Evolutionary conservation across 2,113 vertebrate genomes (phyloP).

Genomic region (Urocitellus parryii): DNA sequence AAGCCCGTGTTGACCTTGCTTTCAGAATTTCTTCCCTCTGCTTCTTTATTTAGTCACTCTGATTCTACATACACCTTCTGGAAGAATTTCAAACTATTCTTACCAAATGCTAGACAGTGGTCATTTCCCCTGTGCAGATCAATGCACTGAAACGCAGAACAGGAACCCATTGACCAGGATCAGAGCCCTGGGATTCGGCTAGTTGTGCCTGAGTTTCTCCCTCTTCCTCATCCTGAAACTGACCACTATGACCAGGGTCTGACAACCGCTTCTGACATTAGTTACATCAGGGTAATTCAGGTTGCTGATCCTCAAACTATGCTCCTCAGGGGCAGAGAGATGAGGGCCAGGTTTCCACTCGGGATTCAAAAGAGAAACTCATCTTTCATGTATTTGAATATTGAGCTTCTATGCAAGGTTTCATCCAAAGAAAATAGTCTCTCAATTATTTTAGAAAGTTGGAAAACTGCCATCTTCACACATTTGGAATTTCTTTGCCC

Average conservation of each 20-base stretch:
- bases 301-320: accelerated
- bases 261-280: accelerated
- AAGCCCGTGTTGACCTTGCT: background rate
- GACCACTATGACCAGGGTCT: background rate
- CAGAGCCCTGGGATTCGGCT: background rate
- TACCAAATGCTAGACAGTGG: too few relatives aligned
- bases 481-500: background rate
- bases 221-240: background rate
- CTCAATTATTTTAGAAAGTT: background rate
- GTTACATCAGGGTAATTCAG: too few relatives aligned
- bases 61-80: background rate
- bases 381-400: background rate
- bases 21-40: background rate
- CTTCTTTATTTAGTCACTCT: background rate
- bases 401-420: background rate
- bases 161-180: background rate
- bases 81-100: background rate
- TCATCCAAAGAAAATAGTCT: background rate
- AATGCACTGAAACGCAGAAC: background rate
- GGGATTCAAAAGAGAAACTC: background rate
- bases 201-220: background rate
- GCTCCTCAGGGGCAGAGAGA: background rate
- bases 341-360: background rate
- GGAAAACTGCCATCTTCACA: background rate
- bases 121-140: background rate